Percentiles rank a stretch among this genome's conserved stretches.
Conservation (phyloP, 2,797 vertebrate genomes). For the Phrynocephalus forsythii region DNA sequence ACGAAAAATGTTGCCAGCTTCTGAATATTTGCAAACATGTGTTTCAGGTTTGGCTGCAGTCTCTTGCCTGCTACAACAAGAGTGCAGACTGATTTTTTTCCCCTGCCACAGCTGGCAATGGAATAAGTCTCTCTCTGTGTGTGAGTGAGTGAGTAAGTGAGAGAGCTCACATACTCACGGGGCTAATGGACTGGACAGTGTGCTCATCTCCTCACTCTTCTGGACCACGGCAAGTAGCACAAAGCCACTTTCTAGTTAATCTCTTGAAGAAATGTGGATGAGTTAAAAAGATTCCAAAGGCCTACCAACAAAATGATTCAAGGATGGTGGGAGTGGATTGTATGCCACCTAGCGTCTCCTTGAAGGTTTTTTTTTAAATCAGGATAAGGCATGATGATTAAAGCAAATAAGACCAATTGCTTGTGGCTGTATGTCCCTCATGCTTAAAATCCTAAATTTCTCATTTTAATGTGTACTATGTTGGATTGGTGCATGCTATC, state of each 20-base stretch:
- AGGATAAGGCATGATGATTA: neutral
- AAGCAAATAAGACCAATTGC: neutral
- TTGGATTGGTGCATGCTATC: neutral
- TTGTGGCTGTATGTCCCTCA: neutral
- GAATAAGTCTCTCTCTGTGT: neutral
- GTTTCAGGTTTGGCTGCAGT: neutral
- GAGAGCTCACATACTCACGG: too few relatives aligned
- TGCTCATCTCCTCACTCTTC: conserved; percentile 28
- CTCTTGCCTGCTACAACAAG: neutral
- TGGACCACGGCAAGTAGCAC: conserved; percentile 17
- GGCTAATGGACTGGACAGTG: conserved; percentile 2
- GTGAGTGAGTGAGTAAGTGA: too few relatives aligned
- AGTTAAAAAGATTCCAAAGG: conserved; percentile 36
- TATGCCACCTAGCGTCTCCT: neutral
- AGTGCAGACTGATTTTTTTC: neutral
- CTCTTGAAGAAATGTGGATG: conserved; percentile 51
- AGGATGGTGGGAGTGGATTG: neutral
- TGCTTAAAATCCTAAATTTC: too few relatives aligned
- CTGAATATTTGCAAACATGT: neutral
- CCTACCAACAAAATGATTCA: neutral
- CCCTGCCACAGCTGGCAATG: neutral
- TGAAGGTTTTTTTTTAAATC: neutral
- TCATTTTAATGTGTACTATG: too few relatives aligned
- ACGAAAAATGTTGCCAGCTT: neutral
- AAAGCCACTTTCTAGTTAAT: conserved; percentile 49